A percentile compares a stretch with the other conserved stretches of the same genome.
Evolutionary conservation across 1,140 invertebrate species (phyloP).

Genomic region (Dendrolimus punctatus): DNA sequence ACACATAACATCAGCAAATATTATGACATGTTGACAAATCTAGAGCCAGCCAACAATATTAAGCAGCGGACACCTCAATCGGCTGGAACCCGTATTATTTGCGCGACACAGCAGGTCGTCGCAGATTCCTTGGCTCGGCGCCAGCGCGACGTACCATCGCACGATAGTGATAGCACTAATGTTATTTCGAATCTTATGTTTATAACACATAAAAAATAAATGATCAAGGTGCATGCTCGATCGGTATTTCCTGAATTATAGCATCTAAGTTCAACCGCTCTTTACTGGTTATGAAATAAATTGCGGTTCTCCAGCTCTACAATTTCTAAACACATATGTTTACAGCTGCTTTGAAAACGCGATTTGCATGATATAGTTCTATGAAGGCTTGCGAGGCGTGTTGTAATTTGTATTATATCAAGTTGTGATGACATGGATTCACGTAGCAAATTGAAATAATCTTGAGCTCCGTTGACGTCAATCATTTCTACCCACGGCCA

Average conservation of each 20-base stretch:
- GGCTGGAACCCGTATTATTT: slow-evolving; percentile 33
- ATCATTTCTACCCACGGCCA: slow-evolving; percentile 18
- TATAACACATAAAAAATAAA: slow-evolving; percentile 43
- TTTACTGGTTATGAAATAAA: too few relatives aligned
- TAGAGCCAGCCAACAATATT: neutral
- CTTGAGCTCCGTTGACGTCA: slow-evolving; percentile 19
- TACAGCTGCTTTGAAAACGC: too few relatives aligned
- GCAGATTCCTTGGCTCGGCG: slow-evolving; percentile 40
- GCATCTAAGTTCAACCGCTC: too few relatives aligned
- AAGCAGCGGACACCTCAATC: slow-evolving; percentile 7
- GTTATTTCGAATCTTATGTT: slow-evolving; percentile 61
- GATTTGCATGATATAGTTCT: too few relatives aligned
- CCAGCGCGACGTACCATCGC: slow-evolving; percentile 33
- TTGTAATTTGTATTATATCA: slow-evolving; percentile 3
- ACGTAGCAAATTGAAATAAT: slow-evolving; percentile 8
- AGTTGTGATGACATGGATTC: neutral
- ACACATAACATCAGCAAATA: too few relatives aligned
- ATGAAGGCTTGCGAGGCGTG: too few relatives aligned
- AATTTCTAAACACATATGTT: too few relatives aligned
- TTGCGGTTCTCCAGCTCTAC: too few relatives aligned
- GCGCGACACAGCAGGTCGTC: slow-evolving; percentile 44
- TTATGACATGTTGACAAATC: too few relatives aligned
- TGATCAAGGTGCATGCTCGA: slow-evolving; percentile 39
- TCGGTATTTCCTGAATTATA: too few relatives aligned
- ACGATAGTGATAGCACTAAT: slow-evolving; percentile 50